Evolutionary conservation across 2,113 vertebrate genomes (phyloP), one percentile per base, ranked within the genome.

Genomic region (Melozone crissalis): DNA sequence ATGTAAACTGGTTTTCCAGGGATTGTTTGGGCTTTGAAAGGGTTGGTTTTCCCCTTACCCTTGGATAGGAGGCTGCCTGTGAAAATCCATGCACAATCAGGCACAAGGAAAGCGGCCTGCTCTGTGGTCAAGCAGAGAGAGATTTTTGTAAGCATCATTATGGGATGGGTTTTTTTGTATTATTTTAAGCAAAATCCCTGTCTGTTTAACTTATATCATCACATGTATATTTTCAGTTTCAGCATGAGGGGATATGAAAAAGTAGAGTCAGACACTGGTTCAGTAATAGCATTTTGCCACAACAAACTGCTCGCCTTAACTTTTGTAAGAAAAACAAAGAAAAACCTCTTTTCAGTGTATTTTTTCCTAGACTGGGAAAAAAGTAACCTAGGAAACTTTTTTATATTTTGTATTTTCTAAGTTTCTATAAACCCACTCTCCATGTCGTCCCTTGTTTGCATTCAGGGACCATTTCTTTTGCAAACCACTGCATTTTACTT

Each of bases 271-370:
- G 73, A 95, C 90, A 93, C 87, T 87, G 67, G 83, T 92, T 84
- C 85, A 77, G 66, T 91, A 85, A 96, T 68, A 84, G 49, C 83
- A 41, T 96, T 96, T 96, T 97, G 93, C 85, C 97, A 97, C 96
- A 95, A 97, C 96, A 91, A 97, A 97, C 96, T 97, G 78, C 94
- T 97, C 90, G 98, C 98, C 98, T 98, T 98, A 98, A 98, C 95
- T 98, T 98, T 98, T 98, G n/a, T 98, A 98, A 97, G 89, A 96
- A 95, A 94, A 92, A 80, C 23, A 87, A 87, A 84, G 68, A 87
- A 67, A 83, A 49, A 28, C 35, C 75, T 89, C 71, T 97, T 98
- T 98, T 96, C 96, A 97, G n/a, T 87, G n/a, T 93, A 93, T 94
- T 94, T 98, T 97, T 97, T 97, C 96, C 91, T 96, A 97, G 81